Evolutionary conservation across 2,113 vertebrate species (phyloP).

Genomic region (Drymodes brunneopygia): DNA sequence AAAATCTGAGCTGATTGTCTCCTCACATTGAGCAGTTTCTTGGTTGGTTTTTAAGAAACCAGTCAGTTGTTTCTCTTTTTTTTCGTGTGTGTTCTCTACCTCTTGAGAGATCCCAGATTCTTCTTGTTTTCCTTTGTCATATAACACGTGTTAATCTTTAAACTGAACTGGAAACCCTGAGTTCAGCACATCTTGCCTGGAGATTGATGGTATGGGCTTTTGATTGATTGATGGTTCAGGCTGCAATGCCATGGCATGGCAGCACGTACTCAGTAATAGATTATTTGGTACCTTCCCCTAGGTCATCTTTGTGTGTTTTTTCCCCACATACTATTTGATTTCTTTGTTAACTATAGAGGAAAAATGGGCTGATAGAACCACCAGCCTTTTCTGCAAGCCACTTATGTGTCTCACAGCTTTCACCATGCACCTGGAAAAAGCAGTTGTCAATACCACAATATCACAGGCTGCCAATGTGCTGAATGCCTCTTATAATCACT

Average conservation of each 20-base stretch:
- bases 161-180: neutral
- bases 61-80: neutral
- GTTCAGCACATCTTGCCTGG: neutral
- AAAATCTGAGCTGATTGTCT: neutral
- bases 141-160: neutral
- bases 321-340: neutral
- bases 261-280: neutral
- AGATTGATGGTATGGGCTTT: neutral
- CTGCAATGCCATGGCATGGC: neutral
- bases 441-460: rapidly evolving
- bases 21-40: neutral
- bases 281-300: neutral
- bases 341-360: neutral
- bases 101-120: neutral
- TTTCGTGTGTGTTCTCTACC: neutral
- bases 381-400: neutral
- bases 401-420: neutral
- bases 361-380: neutral
- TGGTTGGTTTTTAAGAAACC: neutral
- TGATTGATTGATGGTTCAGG: neutral
- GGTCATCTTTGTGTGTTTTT: neutral
- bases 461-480: neutral
- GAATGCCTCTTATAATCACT: neutral
- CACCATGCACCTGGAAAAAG: neutral
- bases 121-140: neutral